phyloP scores from a whole-genome alignment of 2,113 vertebrate species.

The Tragulus kanchil region DNA sequence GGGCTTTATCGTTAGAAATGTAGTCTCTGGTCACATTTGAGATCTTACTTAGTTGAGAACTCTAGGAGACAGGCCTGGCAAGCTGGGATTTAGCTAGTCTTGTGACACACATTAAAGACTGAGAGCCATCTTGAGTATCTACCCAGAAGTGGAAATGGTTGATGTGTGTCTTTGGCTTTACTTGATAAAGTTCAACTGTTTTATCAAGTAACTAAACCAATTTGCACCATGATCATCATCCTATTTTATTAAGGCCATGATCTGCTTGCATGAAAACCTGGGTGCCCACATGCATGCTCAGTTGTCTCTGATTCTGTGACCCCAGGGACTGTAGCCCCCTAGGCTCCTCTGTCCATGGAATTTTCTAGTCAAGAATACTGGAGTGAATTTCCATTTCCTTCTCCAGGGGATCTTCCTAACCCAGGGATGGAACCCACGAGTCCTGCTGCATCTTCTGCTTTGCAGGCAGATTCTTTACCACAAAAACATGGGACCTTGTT shows the following conservation, averaged over 20 bases:
- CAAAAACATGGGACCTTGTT: not conserved
- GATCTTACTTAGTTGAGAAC: not conserved
- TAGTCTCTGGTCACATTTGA: not conserved
- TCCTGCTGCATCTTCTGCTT: not conserved
- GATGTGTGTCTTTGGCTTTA: not conserved
- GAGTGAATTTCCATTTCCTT: not conserved
- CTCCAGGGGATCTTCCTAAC: not conserved
- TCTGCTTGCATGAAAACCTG: not conserved
- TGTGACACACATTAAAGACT: not conserved
- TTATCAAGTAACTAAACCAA: not conserved
- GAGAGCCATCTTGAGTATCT: not conserved
- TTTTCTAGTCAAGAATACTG: not conserved
- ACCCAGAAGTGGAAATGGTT: not conserved
- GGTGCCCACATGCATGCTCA: not conserved
- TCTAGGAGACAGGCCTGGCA: not conserved
- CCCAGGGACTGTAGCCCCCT: not conserved
- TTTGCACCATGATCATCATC: not conserved
- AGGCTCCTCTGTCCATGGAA: not conserved
- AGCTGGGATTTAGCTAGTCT: not conserved
- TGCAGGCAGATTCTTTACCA: not conserved
- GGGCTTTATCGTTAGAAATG: not conserved
- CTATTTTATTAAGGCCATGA: not conserved
- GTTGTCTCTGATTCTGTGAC: not conserved
- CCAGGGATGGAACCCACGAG: not conserved
- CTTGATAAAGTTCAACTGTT: not conserved